Evolutionary conservation across 2,113 vertebrate genomes (phyloP), one percentile per base, ranked within the genome.

Genomic region (Thamnophis sirtalis): DNA sequence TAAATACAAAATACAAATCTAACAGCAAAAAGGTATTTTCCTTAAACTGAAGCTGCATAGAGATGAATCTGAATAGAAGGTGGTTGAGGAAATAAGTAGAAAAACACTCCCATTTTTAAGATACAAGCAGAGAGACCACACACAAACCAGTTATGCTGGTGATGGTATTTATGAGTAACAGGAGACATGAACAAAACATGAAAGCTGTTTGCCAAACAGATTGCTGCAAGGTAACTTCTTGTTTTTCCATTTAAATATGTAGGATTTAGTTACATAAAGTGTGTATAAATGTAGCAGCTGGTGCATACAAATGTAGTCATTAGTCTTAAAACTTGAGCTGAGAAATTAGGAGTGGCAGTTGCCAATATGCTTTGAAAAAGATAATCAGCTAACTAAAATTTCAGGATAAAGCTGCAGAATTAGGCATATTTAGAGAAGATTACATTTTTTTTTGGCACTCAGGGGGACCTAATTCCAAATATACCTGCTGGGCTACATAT

Each of bases 1-100:
- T n/a, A 10, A 87, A 95, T 85, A 92, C 10, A 87, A 55, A 94
- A 92, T 90, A 95, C 92, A 95, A 48, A 92, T 80, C 88, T 93
- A 93, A 91, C 56, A 50, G 53, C 0, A 93, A 84, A 84, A 93
- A 95, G 93, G 91, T 48, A 90, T 53, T 91, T 90, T 50, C 38
- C 91, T 86, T 43, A 56, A 93, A 96, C 92, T 55, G 92, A 92
- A 94, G 90, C 91, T 85, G 49, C 84, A 93, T 8, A 89, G 28
- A 48, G 93, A 94, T 55, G 89, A 88, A 93, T 19, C 93, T 87
- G 90, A 92, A 80, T 48, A 51, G 38, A 85, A 88, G 92, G 0
- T 7, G 33, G 94, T 92, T 58, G 94, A 94, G 93, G 92, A 94
- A 91, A 22, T 80, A 22, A 9, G 50, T 68, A 19, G 93, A 89